These are phyloP conservation scores for Sminthurides aquaticus DNA, from an alignment of 2,888 invertebrate species.

Conservation along the genomic window DNA sequence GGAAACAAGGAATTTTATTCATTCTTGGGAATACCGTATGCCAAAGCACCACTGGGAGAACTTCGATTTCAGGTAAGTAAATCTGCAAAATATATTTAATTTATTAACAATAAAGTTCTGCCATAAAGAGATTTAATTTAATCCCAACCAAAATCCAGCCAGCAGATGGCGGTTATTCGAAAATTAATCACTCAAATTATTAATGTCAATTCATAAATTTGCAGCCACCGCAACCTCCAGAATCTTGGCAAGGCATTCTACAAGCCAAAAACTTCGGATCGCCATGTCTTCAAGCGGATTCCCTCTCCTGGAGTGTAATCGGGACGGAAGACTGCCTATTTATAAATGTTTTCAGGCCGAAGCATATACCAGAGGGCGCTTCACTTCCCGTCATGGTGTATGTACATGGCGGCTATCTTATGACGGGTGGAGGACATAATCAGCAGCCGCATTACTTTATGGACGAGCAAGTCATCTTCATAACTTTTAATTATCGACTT, in stretches of 20 bases:
- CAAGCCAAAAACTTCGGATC: background rate
- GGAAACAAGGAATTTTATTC: background rate
- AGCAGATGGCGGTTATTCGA: no score
- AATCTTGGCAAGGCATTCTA: background rate
- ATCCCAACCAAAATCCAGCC: no score
- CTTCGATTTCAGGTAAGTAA: conserved; percentile 9
- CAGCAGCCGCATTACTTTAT: conserved; percentile 1
- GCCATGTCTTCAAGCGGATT: background rate
- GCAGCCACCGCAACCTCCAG: background rate
- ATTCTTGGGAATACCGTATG: conserved; percentile 2
- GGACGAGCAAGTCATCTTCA: conserved; percentile 1
- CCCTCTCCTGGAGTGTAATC: background rate
- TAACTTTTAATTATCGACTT: conserved; percentile 5
- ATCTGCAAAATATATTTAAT: background rate
- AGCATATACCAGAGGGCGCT: background rate
- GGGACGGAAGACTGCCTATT: conserved; percentile 2
- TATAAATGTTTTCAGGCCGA: background rate
- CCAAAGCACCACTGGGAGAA: conserved; percentile 2
- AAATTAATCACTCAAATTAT: no score
- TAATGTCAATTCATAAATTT: no score
- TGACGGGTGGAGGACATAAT: conserved; percentile 4
- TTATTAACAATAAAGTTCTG: background rate
- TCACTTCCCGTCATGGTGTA: conserved; percentile 5
- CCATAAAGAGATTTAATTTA: no score
- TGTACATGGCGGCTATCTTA: conserved; percentile 6